Conservation (phyloP, 2,113 vertebrate genomes). For the Spheniscus mendiculus region DNA sequence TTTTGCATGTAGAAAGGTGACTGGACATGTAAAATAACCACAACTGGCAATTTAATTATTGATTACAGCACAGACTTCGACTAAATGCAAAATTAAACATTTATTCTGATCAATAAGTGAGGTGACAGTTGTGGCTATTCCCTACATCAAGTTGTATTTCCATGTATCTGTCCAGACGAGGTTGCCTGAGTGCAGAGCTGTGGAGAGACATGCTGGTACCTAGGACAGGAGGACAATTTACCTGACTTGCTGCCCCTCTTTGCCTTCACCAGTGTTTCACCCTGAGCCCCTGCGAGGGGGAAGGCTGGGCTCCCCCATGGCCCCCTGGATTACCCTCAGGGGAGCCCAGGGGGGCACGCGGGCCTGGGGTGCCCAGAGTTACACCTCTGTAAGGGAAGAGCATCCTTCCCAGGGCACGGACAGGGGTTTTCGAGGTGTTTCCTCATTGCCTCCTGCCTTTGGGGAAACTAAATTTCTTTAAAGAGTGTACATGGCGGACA, state of each 20-base stretch:
- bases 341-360: too few species aligned
- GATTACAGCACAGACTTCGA: background rate
- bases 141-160: background rate
- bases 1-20: constrained; percentile 10
- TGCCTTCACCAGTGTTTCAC: background rate
- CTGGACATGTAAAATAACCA: constrained; percentile 34
- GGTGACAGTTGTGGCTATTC: constrained; percentile 2
- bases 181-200: background rate
- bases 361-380: too few species aligned
- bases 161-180: background rate
- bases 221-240: background rate
- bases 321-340: too few species aligned
- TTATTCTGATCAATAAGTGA: constrained; percentile 53
- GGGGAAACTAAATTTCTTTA: background rate
- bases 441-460: background rate
- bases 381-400: background rate
- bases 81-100: constrained; percentile 60
- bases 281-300: too few species aligned
- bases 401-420: accelerated
- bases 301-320: too few species aligned
- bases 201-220: background rate
- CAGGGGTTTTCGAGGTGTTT: background rate
- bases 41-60: constrained; percentile 34
- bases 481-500: accelerated
- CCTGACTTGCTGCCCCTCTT: background rate